Evolutionary conservation across 2,888 invertebrate species (phyloP), one percentile per base, ranked within the genome.

Genomic region (Caenorhabditis doughertyi): DNA sequence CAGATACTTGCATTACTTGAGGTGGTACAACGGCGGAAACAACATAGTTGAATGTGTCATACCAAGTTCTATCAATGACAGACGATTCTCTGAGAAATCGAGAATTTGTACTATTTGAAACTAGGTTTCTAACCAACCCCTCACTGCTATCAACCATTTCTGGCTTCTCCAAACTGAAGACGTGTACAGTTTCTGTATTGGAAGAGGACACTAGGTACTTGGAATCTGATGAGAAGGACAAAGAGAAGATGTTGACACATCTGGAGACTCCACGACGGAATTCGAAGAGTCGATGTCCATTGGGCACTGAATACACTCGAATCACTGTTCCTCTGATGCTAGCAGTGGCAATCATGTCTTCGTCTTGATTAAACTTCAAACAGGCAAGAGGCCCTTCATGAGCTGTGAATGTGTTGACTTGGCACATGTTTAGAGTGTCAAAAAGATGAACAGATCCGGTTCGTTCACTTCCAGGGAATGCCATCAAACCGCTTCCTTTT

Each of bases 361-460:
- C 87, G 49, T 95, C 95, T 85, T 95, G 94, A 92, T 95, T 96
- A 93, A 98, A 99, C 84, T 96, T 95, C 90, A 98, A 94, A 83
- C 98, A 97, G 84, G 97, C 98, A 92, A 99, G 93, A 70, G 97
- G 96, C 90, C 96, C 96, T 92, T 98, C 97, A 93, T 99, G 98
- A 82, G 99, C 99, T 88, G 96, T 95, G 92, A 99, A 96, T 95
- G 96, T 97, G 89, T 96, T 96, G 93, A 97, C 96, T 67, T 98
- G 96, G 94, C 96, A 95, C 95, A 97, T 93, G 93, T 96, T 96
- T 90, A 95, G 94, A 79, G 96, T 96, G 93, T 97, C 97, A 93
- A 97, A 97, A 92, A 97, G 96, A 94, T 97, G 96, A 88, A 97
- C 89, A 25, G 85, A 86, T 76, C 90, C 90, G 39, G 83, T 87